Conservation (phyloP, 1,140 invertebrate species). For the Tetragonula clypearis region DNA sequence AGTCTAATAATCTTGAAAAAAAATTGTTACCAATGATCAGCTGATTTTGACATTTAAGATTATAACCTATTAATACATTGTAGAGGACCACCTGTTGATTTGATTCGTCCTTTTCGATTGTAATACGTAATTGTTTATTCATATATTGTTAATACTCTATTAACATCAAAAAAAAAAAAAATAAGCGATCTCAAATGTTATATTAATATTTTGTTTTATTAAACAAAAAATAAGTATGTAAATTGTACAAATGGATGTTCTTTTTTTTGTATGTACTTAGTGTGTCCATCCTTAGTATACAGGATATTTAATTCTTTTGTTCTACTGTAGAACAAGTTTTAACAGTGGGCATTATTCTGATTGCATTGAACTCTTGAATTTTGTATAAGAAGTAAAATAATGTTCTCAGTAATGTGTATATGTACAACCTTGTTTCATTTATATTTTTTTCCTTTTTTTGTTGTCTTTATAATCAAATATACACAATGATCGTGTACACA, state of each 20-base stretch:
- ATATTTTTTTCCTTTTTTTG: constrained; percentile 18
- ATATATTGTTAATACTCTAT: not conserved
- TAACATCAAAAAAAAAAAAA: not conserved
- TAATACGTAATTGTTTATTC: not conserved
- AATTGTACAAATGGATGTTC: constrained; percentile 1
- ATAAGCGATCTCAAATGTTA: not conserved
- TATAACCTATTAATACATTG: constrained; percentile 54
- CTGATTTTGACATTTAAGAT: constrained; percentile 61
- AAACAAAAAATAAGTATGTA: not conserved
- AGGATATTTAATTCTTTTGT: not conserved
- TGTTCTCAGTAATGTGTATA: not conserved
- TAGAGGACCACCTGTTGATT: constrained; percentile 37
- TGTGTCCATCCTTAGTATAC: not conserved
- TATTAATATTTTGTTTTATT: constrained; percentile 9
- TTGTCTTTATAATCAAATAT: constrained; percentile 30
- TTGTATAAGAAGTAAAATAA: not conserved
- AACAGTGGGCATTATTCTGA: not conserved
- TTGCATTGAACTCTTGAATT: not conserved
- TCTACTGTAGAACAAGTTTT: constrained; percentile 7
- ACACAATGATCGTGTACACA: constrained; percentile 25
- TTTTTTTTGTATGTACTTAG: not conserved
- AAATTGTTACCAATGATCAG: constrained; percentile 45
- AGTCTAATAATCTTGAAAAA: constrained; percentile 19
- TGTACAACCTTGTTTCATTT: constrained; percentile 26
- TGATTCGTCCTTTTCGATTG: not conserved